Conservation (phyloP, 2,797 vertebrate species). For the Diplodus puntazzo region DNA sequence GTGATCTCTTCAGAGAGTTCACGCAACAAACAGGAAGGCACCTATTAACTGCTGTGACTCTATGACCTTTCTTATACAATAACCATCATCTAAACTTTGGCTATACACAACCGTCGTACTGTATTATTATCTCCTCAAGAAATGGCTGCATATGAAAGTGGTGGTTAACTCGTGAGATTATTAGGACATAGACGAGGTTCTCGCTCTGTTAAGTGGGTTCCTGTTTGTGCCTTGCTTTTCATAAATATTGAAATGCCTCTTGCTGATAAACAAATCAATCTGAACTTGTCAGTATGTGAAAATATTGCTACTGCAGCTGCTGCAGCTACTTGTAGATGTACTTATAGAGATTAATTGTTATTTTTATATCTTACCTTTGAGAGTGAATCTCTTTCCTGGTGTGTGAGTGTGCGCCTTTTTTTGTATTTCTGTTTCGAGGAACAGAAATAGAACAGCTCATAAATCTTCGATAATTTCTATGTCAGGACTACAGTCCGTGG, state of each 20-base stretch:
- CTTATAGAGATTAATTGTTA: conserved; percentile 21
- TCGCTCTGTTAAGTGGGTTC: conserved; percentile 3
- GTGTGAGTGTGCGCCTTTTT: conserved; percentile 21
- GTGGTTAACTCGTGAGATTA: neutral
- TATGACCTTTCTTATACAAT: conserved; percentile 43
- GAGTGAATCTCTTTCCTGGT: conserved; percentile 6
- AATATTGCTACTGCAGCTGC: neutral
- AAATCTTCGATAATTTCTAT: conserved; percentile 48
- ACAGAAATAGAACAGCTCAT: conserved; percentile 45
- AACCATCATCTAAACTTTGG: conserved; percentile 40
- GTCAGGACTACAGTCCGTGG: conserved; percentile 32
- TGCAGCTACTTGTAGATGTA: neutral
- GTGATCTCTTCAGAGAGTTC: conserved; percentile 38
- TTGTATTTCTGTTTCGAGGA: conserved; percentile 29
- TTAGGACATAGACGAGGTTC: conserved; percentile 2
- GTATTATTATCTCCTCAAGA: conserved; percentile 44
- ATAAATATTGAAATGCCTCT: neutral
- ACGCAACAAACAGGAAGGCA: conserved; percentile 54
- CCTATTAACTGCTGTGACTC: conserved; percentile 58
- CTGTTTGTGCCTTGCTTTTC: conserved; percentile 6
- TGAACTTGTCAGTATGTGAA: neutral
- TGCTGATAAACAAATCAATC: neutral
- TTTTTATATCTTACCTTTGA: conserved; percentile 16
- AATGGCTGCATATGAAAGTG: conserved; percentile 12
- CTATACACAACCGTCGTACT: conserved; percentile 3